These are phyloP conservation scores for Lithobates sylvaticus DNA, from an alignment of 2,797 vertebrate genomes.

Conservation along the genomic window DNA sequence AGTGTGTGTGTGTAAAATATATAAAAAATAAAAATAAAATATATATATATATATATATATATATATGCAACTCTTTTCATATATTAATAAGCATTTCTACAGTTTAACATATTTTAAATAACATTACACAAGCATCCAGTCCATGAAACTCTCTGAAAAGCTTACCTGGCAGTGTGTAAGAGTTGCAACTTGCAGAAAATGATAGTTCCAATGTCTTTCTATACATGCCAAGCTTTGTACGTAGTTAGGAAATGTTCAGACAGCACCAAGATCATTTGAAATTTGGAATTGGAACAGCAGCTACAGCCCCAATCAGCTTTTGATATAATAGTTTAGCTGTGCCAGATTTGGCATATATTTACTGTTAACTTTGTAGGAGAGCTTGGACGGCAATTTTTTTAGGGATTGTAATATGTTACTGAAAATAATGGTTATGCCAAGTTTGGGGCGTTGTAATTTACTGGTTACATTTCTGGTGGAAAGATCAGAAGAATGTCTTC, in stretches of 20 bases:
- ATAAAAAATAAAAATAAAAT: too few relatives aligned
- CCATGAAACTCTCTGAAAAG: background rate
- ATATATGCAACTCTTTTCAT: too few relatives aligned
- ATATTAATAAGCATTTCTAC: too few relatives aligned
- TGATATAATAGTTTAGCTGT: background rate
- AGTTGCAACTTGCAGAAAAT: background rate
- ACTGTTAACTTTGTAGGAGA: background rate
- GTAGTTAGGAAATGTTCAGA: background rate
- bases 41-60: too few relatives aligned
- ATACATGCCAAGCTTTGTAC: background rate
- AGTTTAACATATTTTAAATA: background rate
- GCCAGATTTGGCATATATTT: background rate
- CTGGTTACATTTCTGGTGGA: background rate
- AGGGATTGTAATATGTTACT: background rate
- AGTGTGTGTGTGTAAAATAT: too few relatives aligned
- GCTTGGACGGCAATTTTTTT: background rate
- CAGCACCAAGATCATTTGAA: background rate
- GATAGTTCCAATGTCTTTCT: background rate
- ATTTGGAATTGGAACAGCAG: background rate
- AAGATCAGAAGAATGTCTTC: background rate
- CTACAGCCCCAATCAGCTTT: background rate
- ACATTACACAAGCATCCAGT: background rate
- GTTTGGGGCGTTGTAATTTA: background rate
- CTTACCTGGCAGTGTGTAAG: background rate
- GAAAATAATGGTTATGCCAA: too few relatives aligned